Evolutionary conservation across 2,888 invertebrate species (phyloP), one percentile per base, ranked within the genome.

Genomic region (Steromphala cineraria): DNA sequence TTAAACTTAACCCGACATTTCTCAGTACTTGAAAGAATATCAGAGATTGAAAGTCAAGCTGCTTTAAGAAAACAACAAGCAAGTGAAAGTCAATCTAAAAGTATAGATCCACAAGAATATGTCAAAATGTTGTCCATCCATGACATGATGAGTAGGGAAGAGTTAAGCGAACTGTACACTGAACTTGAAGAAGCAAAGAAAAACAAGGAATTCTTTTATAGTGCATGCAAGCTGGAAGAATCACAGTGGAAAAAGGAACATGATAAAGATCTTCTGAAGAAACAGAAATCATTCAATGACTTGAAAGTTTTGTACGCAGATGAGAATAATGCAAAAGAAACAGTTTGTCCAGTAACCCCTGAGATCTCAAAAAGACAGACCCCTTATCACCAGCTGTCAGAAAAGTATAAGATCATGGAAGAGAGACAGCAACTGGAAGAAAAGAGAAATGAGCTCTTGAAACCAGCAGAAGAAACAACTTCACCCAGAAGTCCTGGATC

Each of bases 231-330:
- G 88, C 94, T 96, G 0, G 96, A 96, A 80, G 95, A 95, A 75
- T 95, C 95, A 71, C 95, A 96, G 84, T 98, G 98, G 98, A 95
- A 95, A 84, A 90, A 89, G 8, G 85, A 88, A 19, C 95, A 95
- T 52, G 97, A 97, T 90, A 95, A 96, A 85, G 96, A 97, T 0
- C 94, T 98, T 53, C 95, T 96, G 89, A 95, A 96, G 55, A 97
- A 97, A 92, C 97, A 97, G 92, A 96, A 96, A 91, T 97, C 98
- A 0, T 97, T 98, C 0, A 97, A 97, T 92, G 96, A 98, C 93
- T 95, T 98, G 13, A 95, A 84, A 78, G 80, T 82, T 13, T 56
- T 88, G 31, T 91, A 87, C 83, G 67, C 84, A 15, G 78, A 80
- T 15, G 78, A 79, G n/a, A 81, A 82, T 52, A 84, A 84, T 1